Conservation (phyloP, 1,140 invertebrate genomes). For the Ectropis grisescens region DNA sequence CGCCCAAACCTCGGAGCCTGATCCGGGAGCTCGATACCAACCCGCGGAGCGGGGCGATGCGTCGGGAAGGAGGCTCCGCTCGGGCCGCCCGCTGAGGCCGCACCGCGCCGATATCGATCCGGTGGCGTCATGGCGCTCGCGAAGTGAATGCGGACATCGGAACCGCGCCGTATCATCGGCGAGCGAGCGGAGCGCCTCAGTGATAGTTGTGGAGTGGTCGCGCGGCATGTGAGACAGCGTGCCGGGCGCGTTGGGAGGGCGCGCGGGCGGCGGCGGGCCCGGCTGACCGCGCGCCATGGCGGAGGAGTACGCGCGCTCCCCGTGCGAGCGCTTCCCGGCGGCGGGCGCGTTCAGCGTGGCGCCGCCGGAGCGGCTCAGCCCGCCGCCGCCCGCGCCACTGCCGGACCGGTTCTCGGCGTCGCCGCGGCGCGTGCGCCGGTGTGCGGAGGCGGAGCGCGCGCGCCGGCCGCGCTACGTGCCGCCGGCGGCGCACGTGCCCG, state of each 20-base stretch:
- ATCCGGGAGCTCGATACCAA: constrained; percentile 17
- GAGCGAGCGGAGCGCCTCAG: constrained; percentile 28
- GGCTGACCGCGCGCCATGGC: constrained; percentile 54
- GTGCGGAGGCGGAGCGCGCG: constrained; percentile 64
- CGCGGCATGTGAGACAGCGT: constrained; percentile 51
- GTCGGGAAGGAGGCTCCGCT: constrained; percentile 28
- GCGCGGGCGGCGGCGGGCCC: constrained; percentile 58
- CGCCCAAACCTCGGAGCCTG: constrained; percentile 44
- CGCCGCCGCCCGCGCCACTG: constrained; percentile 61
- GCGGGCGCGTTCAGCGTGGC: constrained; percentile 68
- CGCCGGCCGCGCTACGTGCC: constrained; percentile 72
- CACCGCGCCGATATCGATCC: constrained; percentile 64
- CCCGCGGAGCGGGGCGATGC: constrained; percentile 26
- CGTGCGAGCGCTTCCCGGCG: constrained; percentile 66
- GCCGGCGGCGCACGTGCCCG: constrained; percentile 77
- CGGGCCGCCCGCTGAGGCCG: constrained; percentile 54
- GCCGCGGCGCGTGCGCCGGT: constrained; percentile 62
- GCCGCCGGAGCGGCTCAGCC: constrained; percentile 61
- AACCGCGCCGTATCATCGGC: constrained; percentile 36
- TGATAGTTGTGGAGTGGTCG: constrained; percentile 40
- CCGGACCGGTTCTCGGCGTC: constrained; percentile 69
- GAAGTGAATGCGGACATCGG: constrained; percentile 62
- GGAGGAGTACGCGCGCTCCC: constrained; percentile 70
- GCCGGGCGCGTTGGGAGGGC: constrained; percentile 28
- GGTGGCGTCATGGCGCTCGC: constrained; percentile 54